Evolutionary conservation across 1,140 invertebrate species (phyloP).

Genomic region (Panulirus ornatus): DNA sequence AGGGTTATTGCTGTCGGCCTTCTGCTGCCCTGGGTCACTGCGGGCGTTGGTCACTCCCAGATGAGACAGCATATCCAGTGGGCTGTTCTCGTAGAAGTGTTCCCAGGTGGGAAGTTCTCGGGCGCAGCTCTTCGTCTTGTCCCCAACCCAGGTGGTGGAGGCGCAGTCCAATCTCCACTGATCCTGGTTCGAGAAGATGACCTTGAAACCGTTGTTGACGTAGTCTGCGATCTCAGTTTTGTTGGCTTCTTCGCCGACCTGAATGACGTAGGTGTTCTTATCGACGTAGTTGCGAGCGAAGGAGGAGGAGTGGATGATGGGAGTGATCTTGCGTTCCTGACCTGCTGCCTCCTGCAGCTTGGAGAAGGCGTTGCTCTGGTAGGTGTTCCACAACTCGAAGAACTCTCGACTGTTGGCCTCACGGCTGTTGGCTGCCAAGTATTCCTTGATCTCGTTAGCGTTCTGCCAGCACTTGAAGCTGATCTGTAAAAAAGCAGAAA

Average conservation of each 20-base stretch:
- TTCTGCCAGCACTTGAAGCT: slow-evolving; percentile 86
- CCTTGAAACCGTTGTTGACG: slow-evolving; percentile 84
- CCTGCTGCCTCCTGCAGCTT: slow-evolving; percentile 54
- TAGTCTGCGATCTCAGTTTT: slow-evolving; percentile 84
- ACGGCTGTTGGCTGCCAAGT: slow-evolving; percentile 77
- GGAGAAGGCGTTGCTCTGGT: slow-evolving; percentile 55
- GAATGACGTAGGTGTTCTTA: slow-evolving; percentile 84
- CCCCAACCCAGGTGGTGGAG: slow-evolving; percentile 87
- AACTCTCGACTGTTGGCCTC: slow-evolving; percentile 47
- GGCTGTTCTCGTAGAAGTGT: slow-evolving; percentile 88
- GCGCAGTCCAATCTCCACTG: slow-evolving; percentile 91
- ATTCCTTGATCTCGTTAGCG: slow-evolving; percentile 83
- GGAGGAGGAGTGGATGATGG: slow-evolving; percentile 88
- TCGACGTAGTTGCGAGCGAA: slow-evolving; percentile 82
- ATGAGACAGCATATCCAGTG: slow-evolving; percentile 79
- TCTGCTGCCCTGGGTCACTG: slow-evolving; percentile 18
- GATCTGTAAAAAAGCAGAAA: slow-evolving; percentile 33
- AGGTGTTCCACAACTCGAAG: slow-evolving; percentile 70
- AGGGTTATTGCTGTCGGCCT: background rate
- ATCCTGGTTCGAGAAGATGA: slow-evolving; percentile 92
- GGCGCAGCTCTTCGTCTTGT: slow-evolving; percentile 47
- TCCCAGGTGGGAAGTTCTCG: slow-evolving; percentile 83
- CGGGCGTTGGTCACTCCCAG: slow-evolving; percentile 76
- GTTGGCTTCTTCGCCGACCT: slow-evolving; percentile 76
- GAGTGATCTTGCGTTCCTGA: slow-evolving; percentile 4